phyloP scores from a whole-genome alignment of 1,140 invertebrate genomes.

The Anadara kagoshimensis region DNA sequence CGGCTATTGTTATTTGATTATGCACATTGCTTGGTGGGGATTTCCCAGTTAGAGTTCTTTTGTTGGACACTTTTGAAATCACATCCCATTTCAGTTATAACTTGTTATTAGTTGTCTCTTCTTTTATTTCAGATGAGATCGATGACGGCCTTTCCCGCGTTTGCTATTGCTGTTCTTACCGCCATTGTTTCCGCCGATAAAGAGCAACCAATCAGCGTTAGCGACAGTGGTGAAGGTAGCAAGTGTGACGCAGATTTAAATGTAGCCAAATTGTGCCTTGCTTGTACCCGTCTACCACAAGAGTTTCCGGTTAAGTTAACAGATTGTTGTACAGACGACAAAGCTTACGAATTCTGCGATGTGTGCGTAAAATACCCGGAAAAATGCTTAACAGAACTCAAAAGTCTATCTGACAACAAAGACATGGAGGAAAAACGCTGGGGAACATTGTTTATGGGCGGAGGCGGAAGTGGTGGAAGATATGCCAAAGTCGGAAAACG shows the following conservation, averaged over 20 bases:
- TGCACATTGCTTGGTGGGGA: no score
- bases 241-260: constrained; percentile 33
- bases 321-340: constrained; percentile 34
- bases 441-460: constrained; percentile 12
- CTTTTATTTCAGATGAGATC: no score
- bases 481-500: constrained; percentile 19
- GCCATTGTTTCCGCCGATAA: constrained; percentile 14
- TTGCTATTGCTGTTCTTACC: no score
- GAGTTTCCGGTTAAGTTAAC: constrained; percentile 33
- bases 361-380: constrained; percentile 32
- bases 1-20: no score
- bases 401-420: constrained; percentile 22
- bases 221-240: constrained; percentile 34
- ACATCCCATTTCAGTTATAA: no score
- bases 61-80: no score
- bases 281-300: constrained; percentile 29
- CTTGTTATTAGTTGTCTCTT: no score
- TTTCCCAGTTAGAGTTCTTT: no score
- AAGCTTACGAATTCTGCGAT: constrained; percentile 34
- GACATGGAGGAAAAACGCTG: constrained; percentile 20
- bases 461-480: background rate
- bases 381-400: constrained; percentile 23
- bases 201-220: constrained; percentile 29
- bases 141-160: no score
- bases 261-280: constrained; percentile 25